Conservation (phyloP, 2,113 vertebrate species). For the Ptyas mucosa region DNA sequence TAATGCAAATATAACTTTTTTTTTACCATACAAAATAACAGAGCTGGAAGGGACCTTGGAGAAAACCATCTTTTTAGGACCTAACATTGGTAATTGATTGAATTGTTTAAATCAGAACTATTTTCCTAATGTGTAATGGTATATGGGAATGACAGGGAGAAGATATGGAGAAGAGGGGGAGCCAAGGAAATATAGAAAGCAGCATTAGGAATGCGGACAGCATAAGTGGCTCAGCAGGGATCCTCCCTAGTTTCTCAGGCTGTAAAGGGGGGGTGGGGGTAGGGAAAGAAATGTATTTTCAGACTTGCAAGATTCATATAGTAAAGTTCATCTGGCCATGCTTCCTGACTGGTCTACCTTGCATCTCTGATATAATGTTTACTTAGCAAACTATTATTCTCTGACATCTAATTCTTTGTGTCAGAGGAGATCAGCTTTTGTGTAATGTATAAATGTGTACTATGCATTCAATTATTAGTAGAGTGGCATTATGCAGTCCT, state of each 20-base stretch:
- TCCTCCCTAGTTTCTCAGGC: background rate
- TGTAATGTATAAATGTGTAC: background rate
- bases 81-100: background rate
- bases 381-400: background rate
- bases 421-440: background rate
- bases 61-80: background rate
- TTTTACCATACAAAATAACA: background rate
- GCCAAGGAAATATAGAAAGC: background rate
- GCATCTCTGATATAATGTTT: background rate
- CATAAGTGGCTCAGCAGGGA: background rate
- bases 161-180: background rate
- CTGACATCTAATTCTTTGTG: background rate
- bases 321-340: background rate
- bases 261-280: accelerated
- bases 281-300: background rate
- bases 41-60: background rate
- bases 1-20: background rate
- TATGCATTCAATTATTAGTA: background rate
- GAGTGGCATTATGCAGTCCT: background rate
- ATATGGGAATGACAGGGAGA: background rate
- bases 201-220: background rate
- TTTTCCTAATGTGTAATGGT: background rate
- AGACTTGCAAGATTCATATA: background rate
- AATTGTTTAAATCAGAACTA: background rate
- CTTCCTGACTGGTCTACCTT: background rate